Evolutionary conservation across 2,888 invertebrate species (phyloP), one percentile per base, ranked within the genome.

Genomic region (Andrena fulva): DNA sequence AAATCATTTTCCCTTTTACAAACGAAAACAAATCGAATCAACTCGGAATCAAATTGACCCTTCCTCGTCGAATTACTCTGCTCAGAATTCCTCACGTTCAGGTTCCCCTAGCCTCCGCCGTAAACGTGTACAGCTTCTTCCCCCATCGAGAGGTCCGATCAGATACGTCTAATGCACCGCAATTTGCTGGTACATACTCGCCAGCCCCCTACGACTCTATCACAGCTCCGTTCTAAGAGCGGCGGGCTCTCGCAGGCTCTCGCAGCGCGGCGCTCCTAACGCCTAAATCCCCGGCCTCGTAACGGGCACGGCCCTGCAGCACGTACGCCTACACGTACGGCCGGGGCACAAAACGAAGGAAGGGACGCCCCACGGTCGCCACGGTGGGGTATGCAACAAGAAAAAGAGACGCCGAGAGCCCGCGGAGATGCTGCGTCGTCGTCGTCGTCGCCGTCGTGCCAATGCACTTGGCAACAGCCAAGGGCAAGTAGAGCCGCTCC

Each of bases 401-500:
- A 90, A 88, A 84, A 87, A 85, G 60, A 64, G 67, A 71, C 35
- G 56, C 60, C 1, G 24, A 24, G 24, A 56, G 24, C 24, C 78
- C 75, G 63, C 64, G 75, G 85, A 80, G 89, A 89, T 89, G 89
- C 87, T 89, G 90, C 88, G 84, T 80, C 83, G 80, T 54, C 56
- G 80, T 59, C 54, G 78, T 77, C 64, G 63, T 42, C 69, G 69
- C 66, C 63, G 70, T 67, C 86, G 84, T 91, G 91, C 88, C 90
- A 91, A 90, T 91, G 92, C 92, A 91, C 92, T 92, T 91, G 87
- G 91, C 89, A 91, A 91, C 91, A 91, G 90, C 90, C 92, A 92
- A 91, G 91, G 92, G 90, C 91, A 89, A 85, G 82, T 81, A 69
- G 80, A 75, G 78, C 79, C 77, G 69, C 87, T 80, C 50, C 60